Base-by-base conservation (phyloP, 2,888 invertebrate species). In the Acheta domesticus region DNA sequence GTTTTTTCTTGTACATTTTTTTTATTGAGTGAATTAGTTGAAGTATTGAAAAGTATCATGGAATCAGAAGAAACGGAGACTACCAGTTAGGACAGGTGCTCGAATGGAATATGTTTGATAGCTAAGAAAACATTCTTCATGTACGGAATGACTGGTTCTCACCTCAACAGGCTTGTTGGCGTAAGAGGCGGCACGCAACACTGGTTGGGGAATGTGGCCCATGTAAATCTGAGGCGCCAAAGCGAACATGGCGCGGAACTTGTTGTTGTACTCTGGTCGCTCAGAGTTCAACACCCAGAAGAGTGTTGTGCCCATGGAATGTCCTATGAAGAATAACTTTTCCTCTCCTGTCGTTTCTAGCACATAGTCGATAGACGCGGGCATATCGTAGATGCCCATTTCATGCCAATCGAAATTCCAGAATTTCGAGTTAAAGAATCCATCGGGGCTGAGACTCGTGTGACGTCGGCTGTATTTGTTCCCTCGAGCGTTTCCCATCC, bases 351-450 rank as follows among this genome's bases (percentile, higher is more conserved):
- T 89, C 12, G 78, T 21, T n/a, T 20, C 14, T n/a, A 81, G 78
- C 12, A 92, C 88, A 84, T 92, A 91, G 85, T 97, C 93, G 76
- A 98, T 92, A 88, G 92, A 93, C 0, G 93, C 90, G 1, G 96
- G 95, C 73, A 97, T 84, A 86, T 97, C 97, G 82, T 88, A 90
- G 80, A 89, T 86, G 0, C 93, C 95, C 85, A 96, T 94, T 85
- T 96, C 92, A 85, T 96, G 94, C 92, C 93, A 97, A 80, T 94
- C 94, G 82, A 20, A 74, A 12, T 20, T 11, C 19, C n/a, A 11
- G 21, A 20, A 74, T n/a, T 5, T 16, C 19, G 11, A 74, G 20
- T 20, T 74, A 19, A 74, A 20, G 12, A 20, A 16, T 21, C n/a
- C 74, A 74, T 74, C 36, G 5, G 36, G 36, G 36, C 36, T 36